Conservation (phyloP, 2,113 vertebrate genomes). For the Pantherophis guttatus region DNA sequence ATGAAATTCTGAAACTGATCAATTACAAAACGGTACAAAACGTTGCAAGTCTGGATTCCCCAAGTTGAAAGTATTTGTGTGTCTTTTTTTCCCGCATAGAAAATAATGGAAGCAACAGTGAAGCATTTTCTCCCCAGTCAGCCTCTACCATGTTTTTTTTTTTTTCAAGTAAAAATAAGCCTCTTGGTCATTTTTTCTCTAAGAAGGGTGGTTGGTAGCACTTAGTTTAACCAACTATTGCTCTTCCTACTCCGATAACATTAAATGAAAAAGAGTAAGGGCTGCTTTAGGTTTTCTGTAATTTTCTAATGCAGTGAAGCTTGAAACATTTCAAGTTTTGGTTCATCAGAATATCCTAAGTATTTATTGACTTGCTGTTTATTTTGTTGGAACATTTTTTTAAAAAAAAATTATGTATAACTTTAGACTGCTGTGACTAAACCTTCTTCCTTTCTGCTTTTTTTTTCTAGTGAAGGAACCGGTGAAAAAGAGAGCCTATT, state of each 20-base stretch:
- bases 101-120: background rate
- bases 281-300: background rate
- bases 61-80: background rate
- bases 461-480: background rate
- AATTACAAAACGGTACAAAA: background rate
- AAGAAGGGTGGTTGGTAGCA: background rate
- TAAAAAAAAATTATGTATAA: background rate
- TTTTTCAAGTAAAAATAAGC: background rate
- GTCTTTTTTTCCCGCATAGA: background rate
- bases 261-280: background rate
- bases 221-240: background rate
- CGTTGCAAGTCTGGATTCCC: background rate
- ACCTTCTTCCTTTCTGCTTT: background rate
- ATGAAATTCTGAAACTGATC: background rate
- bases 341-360: background rate
- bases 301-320: background rate
- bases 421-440: background rate
- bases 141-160: background rate
- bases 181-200: background rate
- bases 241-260: background rate
- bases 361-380: background rate
- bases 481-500: background rate
- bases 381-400: too few relatives aligned
- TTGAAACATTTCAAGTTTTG: background rate
- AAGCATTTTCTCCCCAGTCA: too few relatives aligned